A percentile compares a stretch with the other conserved stretches of the same genome.
Conservation (phyloP, 35 echinoderm and acorn worm genomes). For the Amphiura filiformis region DNA sequence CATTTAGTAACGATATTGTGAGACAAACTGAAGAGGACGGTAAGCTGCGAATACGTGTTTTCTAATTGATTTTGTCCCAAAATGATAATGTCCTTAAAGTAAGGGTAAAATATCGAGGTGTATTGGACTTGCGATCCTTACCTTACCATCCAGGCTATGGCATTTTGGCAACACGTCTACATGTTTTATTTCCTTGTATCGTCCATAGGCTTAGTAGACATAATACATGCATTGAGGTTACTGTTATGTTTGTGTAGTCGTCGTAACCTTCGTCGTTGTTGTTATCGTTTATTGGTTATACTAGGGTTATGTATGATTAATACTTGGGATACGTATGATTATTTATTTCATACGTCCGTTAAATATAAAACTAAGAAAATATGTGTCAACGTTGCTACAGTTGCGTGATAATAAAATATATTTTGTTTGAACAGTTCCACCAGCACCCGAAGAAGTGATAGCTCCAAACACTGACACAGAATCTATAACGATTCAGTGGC, state of each 20-base stretch:
- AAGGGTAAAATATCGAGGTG: too few species aligned
- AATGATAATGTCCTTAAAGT: too few species aligned
- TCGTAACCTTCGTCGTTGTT: not conserved
- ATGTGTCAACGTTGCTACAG: not conserved
- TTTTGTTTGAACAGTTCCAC: constrained; percentile 1
- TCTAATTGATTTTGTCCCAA: not conserved
- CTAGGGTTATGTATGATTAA: too few species aligned
- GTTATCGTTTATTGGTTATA: not conserved
- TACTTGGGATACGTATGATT: not conserved
- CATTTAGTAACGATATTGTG: not conserved
- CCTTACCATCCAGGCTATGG: too few species aligned
- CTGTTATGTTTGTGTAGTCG: not conserved
- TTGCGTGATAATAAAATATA: not conserved
- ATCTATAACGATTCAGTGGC: constrained; percentile 1
- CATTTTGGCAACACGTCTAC: not conserved
- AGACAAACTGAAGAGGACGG: not conserved
- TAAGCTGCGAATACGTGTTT: not conserved
- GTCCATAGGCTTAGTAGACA: not conserved
- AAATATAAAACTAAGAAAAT: too few species aligned
- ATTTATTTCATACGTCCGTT: too few species aligned
- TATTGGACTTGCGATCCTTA: not conserved
- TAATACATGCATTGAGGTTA: not conserved
- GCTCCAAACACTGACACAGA: not conserved
- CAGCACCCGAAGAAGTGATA: not conserved
- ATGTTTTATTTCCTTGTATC: not conserved